Evolutionary conservation across 2,113 vertebrate genomes (phyloP), one percentile per base, ranked within the genome.

Genomic region (Glaucidium brasilianum): DNA sequence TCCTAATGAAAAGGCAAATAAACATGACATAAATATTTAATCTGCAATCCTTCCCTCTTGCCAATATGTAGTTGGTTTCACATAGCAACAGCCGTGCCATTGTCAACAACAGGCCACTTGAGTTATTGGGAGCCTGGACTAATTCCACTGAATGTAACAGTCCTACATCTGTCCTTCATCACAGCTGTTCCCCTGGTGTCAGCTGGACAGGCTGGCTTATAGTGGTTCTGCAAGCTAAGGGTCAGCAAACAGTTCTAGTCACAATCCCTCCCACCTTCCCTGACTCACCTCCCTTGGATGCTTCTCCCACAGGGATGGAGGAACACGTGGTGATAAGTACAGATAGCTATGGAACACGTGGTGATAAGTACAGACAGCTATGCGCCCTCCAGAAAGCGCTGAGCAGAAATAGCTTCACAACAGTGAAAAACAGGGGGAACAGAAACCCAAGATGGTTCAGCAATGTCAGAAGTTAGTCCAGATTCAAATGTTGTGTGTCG

Each of bases 1-100:
- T 92, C 82, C 55, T 81, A 92, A 80, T 43, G 10, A 86, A 93
- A 90, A 94, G 18, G 79, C 84, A 92, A 94, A 88, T 58, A 95
- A 92, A 62, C n/a, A 69, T 37, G n/a, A 20, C 41, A 73, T 66
- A 94, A 96, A 90, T 72, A 85, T 88, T 92, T 92, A 88, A 60
- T 74, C 89, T 62, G 47, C 47, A 74, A 2, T 80, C 26, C 26
- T 88, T 81, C 52, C 49, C n/a, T 71, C 47, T 94, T 88, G 83
- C 76, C 90, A 90, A 62, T 50, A 63, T 16, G 56, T 47, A 37
- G 50, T 4, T 81, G 68, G 68, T 95, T 95, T 96, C 77, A 91
- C 80, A 75, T 45, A 78, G 95, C 94, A 89, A 96, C 58, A 92
- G 78, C 55, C 2, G 0, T 71, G 78, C 50, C 32, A 73, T 15